These are phyloP conservation scores for Melopsittacus undulatus DNA, from an alignment of 2,797 vertebrate genomes.

Conservation along the genomic window DNA sequence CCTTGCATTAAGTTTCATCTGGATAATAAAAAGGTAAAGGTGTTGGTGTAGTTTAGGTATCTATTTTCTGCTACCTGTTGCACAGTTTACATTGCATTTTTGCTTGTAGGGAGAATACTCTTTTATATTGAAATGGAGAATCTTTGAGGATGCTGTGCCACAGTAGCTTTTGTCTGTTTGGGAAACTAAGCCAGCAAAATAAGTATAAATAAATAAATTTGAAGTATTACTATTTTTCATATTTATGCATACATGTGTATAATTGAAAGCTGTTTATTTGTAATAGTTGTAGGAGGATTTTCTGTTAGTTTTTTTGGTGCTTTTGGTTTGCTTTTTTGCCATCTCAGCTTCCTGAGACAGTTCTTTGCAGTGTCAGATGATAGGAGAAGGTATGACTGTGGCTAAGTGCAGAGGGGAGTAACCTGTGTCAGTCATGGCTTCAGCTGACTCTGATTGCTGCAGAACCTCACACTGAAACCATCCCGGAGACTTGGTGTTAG, in stretches of 20 bases:
- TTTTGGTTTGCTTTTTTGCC: not conserved
- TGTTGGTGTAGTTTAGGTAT: not conserved
- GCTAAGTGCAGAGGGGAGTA: not conserved
- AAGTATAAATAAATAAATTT: not conserved
- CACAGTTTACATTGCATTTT: not conserved
- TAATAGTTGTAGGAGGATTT: not conserved
- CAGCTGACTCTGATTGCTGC: not conserved
- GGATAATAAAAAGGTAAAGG: constrained; percentile 92
- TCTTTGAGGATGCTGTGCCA: not conserved
- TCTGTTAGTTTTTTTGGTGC: not conserved
- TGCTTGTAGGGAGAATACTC: not conserved
- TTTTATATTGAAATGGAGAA: not conserved
- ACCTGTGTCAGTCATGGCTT: not conserved
- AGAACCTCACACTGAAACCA: not conserved
- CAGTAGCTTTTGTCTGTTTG: not conserved
- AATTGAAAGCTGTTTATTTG: not conserved
- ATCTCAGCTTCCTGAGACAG: not conserved
- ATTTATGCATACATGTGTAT: not conserved
- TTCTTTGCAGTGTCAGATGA: not conserved
- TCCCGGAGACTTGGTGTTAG: not conserved
- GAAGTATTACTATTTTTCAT: not conserved
- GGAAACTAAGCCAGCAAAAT: not conserved
- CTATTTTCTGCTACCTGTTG: not conserved
- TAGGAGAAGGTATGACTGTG: not conserved
- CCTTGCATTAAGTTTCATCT: constrained; percentile 89